phyloP scores from a whole-genome alignment of 2,797 vertebrate species.

The Triplophysa bombifrons region DNA sequence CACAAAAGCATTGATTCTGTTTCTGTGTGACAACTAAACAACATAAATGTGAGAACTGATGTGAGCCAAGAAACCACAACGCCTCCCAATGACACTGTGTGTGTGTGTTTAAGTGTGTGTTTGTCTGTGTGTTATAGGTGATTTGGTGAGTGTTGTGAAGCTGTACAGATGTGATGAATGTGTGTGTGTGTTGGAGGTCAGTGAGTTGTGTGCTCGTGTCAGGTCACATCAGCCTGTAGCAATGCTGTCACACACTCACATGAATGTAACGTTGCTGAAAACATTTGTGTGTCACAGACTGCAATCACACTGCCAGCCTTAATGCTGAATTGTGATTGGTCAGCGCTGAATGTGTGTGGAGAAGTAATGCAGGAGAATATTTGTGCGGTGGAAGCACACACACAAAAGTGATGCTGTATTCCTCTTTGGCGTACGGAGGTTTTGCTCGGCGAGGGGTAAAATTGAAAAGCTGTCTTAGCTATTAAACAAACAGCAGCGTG shows the following conservation, averaged over 20 bases:
- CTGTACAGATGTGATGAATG: too few species aligned
- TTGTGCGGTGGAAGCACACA: constrained; percentile 2
- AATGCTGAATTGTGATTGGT: too few species aligned
- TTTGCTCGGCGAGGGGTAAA: constrained; percentile 78
- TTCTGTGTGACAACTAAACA: constrained; percentile 63
- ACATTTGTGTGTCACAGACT: too few species aligned
- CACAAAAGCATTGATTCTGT: constrained; percentile 74
- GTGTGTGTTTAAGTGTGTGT: too few species aligned
- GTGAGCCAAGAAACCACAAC: constrained; percentile 59
- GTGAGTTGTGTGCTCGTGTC: background rate
- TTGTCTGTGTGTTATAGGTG: too few species aligned
- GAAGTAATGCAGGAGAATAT: background rate
- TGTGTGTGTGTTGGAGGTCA: background rate
- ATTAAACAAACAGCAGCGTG: constrained; percentile 79
- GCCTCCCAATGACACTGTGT: too few species aligned
- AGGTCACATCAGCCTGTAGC: background rate
- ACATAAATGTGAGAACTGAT: constrained; percentile 61
- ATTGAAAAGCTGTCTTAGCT: constrained; percentile 81
- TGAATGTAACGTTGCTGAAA: too few species aligned
- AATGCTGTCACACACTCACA: too few species aligned
- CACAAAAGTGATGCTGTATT: constrained; percentile 65
- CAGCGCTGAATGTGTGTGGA: background rate
- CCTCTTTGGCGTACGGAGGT: constrained; percentile 73
- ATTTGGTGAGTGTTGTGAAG: background rate
- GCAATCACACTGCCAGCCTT: too few species aligned